phyloP scores from a whole-genome alignment of 2,888 invertebrate species.

The Matsumyia berberina region DNA sequence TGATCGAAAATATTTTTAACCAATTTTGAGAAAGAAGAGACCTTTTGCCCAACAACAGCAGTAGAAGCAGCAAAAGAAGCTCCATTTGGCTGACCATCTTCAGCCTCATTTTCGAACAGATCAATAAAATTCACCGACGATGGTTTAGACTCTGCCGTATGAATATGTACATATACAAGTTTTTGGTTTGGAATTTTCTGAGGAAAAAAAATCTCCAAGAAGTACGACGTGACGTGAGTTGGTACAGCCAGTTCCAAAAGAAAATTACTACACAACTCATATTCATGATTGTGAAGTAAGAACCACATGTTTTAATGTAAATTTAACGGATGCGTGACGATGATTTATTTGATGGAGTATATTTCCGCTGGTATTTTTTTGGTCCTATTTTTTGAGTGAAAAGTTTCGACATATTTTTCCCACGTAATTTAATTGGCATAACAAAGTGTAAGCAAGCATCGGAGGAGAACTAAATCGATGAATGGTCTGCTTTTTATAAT shows the following conservation, averaged over 20 bases:
- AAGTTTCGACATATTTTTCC: constrained; percentile 16
- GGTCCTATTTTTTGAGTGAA: background rate
- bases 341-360: constrained; percentile 51
- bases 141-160: constrained; percentile 7
- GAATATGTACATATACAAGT: background rate
- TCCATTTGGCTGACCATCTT: constrained; percentile 37
- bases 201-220: constrained; percentile 29
- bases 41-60: constrained; percentile 53
- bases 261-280: constrained; percentile 19
- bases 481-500: no score
- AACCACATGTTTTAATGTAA: constrained; percentile 54
- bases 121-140: constrained; percentile 63
- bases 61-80: constrained; percentile 28
- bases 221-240: constrained; percentile 14
- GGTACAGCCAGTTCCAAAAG: constrained; percentile 15
- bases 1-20: constrained; percentile 61
- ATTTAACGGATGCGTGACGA: constrained; percentile 41
- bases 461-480: no score
- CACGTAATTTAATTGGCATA: constrained; percentile 12
- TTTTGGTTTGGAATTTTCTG: constrained; percentile 34
- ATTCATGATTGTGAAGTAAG: constrained; percentile 44
- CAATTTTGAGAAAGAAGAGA: constrained; percentile 62
- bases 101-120: constrained; percentile 64
- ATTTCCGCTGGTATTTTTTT: constrained; percentile 18
- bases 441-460: background rate